Conservation (phyloP, 2,797 vertebrate genomes). For the Enteromius thamalakanensis region DNA sequence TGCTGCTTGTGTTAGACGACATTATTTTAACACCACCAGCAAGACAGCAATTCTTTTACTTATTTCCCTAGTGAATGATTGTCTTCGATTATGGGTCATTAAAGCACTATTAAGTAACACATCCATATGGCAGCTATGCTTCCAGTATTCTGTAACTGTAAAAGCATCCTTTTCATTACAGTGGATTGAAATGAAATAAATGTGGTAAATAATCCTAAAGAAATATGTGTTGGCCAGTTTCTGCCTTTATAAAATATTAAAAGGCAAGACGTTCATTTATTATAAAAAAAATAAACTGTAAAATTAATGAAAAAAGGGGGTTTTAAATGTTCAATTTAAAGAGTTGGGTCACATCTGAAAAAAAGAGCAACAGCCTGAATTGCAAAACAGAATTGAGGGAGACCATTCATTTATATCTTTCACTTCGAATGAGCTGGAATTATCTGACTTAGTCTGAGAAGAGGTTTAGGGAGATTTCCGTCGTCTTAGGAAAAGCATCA, state of each 20-base stretch:
- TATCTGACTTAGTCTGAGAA: neutral
- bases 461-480: neutral
- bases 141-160: neutral
- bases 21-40: conserved; percentile 11
- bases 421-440: conserved; percentile 3
- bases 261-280: neutral
- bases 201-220: neutral
- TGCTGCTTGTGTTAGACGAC: neutral
- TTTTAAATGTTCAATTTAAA: conserved; percentile 3
- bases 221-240: neutral
- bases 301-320: no score
- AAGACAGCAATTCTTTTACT: neutral
- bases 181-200: neutral
- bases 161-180: neutral
- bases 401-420: neutral
- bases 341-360: neutral
- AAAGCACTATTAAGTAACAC: neutral
- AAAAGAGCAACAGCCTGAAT: neutral
- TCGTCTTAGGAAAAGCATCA: neutral
- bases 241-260: conserved; percentile 24
- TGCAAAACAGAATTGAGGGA: conserved; percentile 10
- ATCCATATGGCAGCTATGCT: neutral
- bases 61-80: neutral
- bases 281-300: neutral
- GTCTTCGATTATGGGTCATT: conserved; percentile 6